These are phyloP conservation scores for Tenebrosternarchus preto DNA, from an alignment of 2,113 vertebrate genomes.

Conservation along the genomic window DNA sequence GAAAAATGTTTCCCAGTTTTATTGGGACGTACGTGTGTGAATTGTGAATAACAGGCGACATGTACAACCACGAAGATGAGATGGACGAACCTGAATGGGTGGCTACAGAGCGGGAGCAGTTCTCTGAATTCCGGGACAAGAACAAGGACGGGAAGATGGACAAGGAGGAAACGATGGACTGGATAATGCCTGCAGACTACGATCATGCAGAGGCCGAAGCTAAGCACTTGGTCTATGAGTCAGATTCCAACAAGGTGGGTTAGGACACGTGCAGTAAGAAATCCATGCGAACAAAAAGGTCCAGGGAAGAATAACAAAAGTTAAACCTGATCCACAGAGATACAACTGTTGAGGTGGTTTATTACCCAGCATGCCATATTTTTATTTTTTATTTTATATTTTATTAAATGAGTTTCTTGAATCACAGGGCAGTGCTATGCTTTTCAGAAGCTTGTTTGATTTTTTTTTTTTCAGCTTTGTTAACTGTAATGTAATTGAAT, in stretches of 20 bases:
- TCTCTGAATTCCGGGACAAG: constrained; percentile 90
- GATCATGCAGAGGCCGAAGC: constrained; percentile 88
- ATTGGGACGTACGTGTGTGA: neutral
- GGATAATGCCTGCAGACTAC: constrained; percentile 89
- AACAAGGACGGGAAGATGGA: constrained; percentile 93
- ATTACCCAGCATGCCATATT: neutral
- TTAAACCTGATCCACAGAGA: too few species aligned
- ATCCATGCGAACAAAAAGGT: too few species aligned
- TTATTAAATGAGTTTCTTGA: neutral
- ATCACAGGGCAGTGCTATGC: neutral
- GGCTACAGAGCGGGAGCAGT: constrained; percentile 86
- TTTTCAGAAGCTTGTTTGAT: neutral
- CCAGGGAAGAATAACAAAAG: too few species aligned
- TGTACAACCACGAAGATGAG: constrained; percentile 81
- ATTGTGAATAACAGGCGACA: constrained; percentile 77
- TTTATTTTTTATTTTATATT: too few species aligned
- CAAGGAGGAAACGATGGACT: constrained; percentile 87
- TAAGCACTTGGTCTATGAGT: constrained; percentile 87
- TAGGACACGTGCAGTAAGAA: neutral
- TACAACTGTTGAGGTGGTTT: neutral
- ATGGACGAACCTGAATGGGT: constrained; percentile 89
- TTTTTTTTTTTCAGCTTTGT: neutral
- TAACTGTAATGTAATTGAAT: neutral
- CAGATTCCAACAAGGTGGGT: constrained; percentile 84
- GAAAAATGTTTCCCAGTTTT: too few species aligned